Percentiles rank a stretch among this genome's conserved stretches.
Evolutionary conservation across 2,113 vertebrate species (phyloP).

Genomic region (Anguilla japonica): DNA sequence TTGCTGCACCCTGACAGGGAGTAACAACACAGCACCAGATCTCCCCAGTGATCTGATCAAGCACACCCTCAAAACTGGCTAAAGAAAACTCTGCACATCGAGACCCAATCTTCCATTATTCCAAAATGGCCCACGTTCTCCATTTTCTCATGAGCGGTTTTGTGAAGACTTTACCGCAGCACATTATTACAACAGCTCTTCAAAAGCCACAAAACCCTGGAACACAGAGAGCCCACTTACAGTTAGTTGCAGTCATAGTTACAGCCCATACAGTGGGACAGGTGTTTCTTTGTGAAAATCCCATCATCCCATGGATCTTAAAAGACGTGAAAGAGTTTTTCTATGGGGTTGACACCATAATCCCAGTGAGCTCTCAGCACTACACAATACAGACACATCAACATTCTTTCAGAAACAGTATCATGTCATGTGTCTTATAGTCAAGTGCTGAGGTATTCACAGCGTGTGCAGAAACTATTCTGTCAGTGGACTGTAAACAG

Average conservation of each 20-base stretch:
- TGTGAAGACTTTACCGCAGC: too few relatives aligned
- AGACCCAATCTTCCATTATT: neutral
- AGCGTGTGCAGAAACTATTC: neutral
- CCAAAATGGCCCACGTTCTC: too few relatives aligned
- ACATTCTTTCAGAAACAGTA: neutral
- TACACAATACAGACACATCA: neutral
- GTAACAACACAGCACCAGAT: neutral
- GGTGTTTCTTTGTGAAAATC: neutral
- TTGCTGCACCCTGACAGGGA: neutral
- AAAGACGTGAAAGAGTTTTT: neutral
- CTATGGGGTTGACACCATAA: neutral
- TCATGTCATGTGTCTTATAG: neutral
- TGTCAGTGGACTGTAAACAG: neutral
- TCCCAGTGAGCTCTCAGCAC: neutral
- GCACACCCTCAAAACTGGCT: neutral
- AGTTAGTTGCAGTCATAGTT: neutral
- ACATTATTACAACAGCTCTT: neutral
- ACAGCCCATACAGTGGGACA: neutral
- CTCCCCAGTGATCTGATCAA: neutral
- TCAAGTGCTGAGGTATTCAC: neutral
- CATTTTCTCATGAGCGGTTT: too few relatives aligned
- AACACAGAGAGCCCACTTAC: neutral
- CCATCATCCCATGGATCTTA: neutral
- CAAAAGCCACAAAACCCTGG: neutral
- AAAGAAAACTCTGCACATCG: neutral